Evolutionary conservation across 2,888 invertebrate species (phyloP).

Genomic region (Malthinus flaveolus): DNA sequence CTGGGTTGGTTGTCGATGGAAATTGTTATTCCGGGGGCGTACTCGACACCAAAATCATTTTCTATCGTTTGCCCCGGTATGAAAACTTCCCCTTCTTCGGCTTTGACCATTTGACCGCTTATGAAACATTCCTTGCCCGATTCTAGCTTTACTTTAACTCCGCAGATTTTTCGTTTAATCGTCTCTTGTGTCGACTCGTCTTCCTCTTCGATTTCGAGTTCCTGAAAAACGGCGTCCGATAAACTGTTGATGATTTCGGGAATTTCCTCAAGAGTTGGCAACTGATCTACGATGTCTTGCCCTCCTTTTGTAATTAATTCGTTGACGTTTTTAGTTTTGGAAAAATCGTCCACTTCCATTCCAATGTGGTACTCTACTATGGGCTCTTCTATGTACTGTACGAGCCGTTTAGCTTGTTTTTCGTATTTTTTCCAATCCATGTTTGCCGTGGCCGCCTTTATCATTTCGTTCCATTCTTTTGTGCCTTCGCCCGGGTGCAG

Average conservation of each 20-base stretch:
- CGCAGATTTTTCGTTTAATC: constrained; percentile 41
- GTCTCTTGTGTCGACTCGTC: constrained; percentile 17
- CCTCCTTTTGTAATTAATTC: constrained; percentile 61
- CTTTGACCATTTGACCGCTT: constrained; percentile 72
- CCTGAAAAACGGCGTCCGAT: constrained; percentile 61
- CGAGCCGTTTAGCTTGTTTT: constrained; percentile 60
- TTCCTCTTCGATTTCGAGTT: constrained; percentile 54
- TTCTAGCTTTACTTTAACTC: constrained; percentile 57
- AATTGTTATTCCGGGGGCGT: constrained; percentile 75
- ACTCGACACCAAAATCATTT: constrained; percentile 68
- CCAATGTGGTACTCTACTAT: constrained; percentile 46
- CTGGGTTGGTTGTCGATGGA: constrained; percentile 69
- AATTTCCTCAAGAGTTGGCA: constrained; percentile 68
- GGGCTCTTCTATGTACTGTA: constrained; percentile 50
- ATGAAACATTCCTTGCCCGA: constrained; percentile 72
- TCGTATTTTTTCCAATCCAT: constrained; percentile 69
- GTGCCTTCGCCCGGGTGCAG: constrained; percentile 51
- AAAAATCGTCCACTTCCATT: constrained; percentile 62
- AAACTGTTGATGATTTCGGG: constrained; percentile 66
- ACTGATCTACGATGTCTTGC: constrained; percentile 58
- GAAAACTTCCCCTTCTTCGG: constrained; percentile 70
- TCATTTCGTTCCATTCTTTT: constrained; percentile 62
- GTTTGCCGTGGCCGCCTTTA: constrained; percentile 65
- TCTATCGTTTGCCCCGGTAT: constrained; percentile 76
- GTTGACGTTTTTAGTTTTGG: constrained; percentile 63